Conservation (phyloP, 2,888 invertebrate species). For the Icerya purchasi region DNA sequence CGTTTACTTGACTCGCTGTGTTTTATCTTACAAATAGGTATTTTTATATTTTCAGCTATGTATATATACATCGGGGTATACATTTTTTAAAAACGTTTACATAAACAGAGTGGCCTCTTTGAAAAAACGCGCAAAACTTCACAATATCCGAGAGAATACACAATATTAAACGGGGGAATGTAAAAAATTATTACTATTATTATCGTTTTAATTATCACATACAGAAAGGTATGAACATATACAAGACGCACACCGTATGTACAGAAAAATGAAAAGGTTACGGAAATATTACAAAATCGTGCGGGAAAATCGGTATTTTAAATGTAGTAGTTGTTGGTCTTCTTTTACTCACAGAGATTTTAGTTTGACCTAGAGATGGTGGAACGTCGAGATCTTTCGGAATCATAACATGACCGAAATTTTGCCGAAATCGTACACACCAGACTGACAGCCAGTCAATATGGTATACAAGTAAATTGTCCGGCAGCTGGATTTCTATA, state of each 20-base stretch:
- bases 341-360: slow-evolving; percentile 46
- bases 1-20: too few relatives aligned
- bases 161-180: too few relatives aligned
- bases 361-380: slow-evolving; percentile 71
- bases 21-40: too few relatives aligned
- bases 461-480: slow-evolving; percentile 64
- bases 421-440: slow-evolving; percentile 74
- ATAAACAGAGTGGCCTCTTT: too few relatives aligned
- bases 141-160: too few relatives aligned
- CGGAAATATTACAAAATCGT: background rate
- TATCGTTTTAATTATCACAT: background rate
- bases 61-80: too few relatives aligned
- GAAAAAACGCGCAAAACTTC: too few relatives aligned
- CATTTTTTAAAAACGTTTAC: too few relatives aligned
- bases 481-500: slow-evolving; percentile 72
- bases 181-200: background rate
- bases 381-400: slow-evolving; percentile 76
- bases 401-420: slow-evolving; percentile 73
- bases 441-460: slow-evolving; percentile 81
- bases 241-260: background rate
- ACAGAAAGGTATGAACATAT: background rate
- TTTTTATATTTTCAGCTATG: too few relatives aligned
- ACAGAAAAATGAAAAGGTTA: background rate
- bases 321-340: background rate
- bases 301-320: background rate